These are phyloP conservation scores for Torymus aiolomorphi DNA, from an alignment of 2,888 invertebrate species.

Conservation along the genomic window DNA sequence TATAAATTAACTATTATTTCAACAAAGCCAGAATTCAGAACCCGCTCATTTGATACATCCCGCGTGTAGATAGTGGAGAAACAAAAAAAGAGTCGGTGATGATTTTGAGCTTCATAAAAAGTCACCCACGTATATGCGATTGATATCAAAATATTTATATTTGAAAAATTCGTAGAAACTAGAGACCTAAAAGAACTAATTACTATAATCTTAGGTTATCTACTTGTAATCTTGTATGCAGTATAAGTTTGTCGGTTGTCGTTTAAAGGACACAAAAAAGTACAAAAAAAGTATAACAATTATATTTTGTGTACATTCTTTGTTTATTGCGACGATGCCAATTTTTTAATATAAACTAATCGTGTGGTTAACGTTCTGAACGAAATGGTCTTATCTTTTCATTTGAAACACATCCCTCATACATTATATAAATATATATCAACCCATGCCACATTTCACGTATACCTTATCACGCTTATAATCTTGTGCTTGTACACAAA, in stretches of 20 bases:
- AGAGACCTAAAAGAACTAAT: background rate
- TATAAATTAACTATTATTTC: constrained; percentile 52
- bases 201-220: background rate
- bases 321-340: constrained; percentile 31
- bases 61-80: background rate
- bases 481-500: too few species aligned
- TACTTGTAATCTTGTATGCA: background rate
- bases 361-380: constrained; percentile 66
- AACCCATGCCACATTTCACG: too few species aligned
- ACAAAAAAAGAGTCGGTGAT: constrained; percentile 8
- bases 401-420: constrained; percentile 3
- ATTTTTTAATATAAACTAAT: constrained; percentile 35
- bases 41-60: constrained; percentile 16
- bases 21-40: constrained; percentile 17
- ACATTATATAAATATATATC: too few species aligned
- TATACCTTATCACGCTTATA: too few species aligned
- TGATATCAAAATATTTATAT: constrained; percentile 32
- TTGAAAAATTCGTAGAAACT: constrained; percentile 22
- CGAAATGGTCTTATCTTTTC: constrained; percentile 46
- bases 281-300: constrained; percentile 18
- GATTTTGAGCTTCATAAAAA: constrained; percentile 20
- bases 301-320: constrained; percentile 38
- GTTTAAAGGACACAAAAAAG: background rate
- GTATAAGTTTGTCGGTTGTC: constrained; percentile 13
- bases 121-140: background rate